These are phyloP conservation scores for Octonoba sinensis DNA, from an alignment of 2,888 invertebrate genomes.

Conservation along the genomic window DNA sequence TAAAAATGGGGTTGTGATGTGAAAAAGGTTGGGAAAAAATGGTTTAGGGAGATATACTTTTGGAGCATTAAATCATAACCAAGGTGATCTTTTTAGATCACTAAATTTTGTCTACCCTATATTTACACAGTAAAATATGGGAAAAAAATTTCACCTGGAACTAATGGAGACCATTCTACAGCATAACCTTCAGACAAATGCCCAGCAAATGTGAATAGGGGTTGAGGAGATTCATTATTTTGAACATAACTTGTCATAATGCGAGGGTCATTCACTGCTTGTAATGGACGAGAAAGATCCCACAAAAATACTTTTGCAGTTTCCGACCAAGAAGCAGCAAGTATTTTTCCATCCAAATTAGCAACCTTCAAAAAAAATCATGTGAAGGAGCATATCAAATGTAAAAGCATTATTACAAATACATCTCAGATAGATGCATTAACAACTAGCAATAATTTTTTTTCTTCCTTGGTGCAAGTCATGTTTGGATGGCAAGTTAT, in stretches of 20 bases:
- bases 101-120: no score
- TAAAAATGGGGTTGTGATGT: no score
- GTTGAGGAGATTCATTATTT: constrained; percentile 71
- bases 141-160: constrained; percentile 76
- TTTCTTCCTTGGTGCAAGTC: no score
- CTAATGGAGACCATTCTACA: constrained; percentile 89
- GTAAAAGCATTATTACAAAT: background rate
- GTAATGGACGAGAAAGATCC: constrained; percentile 86
- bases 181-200: constrained; percentile 96
- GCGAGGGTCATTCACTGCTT: constrained; percentile 81
- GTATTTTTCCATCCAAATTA: constrained; percentile 77
- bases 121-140: no score
- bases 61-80: no score
- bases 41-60: no score
- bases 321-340: constrained; percentile 97
- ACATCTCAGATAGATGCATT: no score
- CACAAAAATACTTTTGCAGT: constrained; percentile 91
- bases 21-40: no score
- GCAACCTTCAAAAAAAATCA: constrained; percentile 69
- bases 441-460: no score
- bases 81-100: no score
- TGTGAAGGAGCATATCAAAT: background rate
- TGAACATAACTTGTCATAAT: constrained; percentile 69
- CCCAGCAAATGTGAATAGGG: constrained; percentile 89
- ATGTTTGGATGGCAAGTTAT: no score